Percentiles rank a stretch among this genome's conserved stretches.
Evolutionary conservation across 64 coral and sea anemone genomes (phyloP).

Genomic region (Trachythela sp.): DNA sequence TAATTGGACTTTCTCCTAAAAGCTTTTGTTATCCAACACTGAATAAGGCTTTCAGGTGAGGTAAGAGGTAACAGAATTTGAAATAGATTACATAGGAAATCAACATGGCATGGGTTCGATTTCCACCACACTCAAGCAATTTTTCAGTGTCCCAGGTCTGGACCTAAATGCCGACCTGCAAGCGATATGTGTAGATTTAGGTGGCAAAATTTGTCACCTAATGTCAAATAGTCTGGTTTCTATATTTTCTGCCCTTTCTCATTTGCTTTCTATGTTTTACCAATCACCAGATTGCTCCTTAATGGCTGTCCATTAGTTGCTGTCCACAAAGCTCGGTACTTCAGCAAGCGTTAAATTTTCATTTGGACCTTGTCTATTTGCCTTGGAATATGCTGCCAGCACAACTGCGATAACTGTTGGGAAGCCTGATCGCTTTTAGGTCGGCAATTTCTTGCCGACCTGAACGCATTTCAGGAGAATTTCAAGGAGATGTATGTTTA

Average conservation of each 20-base stretch:
- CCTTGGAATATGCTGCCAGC: constrained; percentile 77
- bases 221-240: no score
- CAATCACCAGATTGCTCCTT: constrained; percentile 54
- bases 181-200: no score
- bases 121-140: no score
- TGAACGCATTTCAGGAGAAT: constrained; percentile 54
- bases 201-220: no score
- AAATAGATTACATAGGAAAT: background rate
- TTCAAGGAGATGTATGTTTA: constrained; percentile 91
- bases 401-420: constrained; percentile 68
- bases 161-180: no score
- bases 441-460: constrained; percentile 62
- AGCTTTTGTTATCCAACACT: constrained; percentile 76
- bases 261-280: background rate
- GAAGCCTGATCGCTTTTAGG: constrained; percentile 77
- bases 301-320: constrained; percentile 77
- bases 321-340: constrained; percentile 91
- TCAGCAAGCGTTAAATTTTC: constrained; percentile 75
- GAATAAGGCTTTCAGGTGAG: constrained; percentile 83
- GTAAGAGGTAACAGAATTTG: background rate
- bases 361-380: constrained; percentile 90
- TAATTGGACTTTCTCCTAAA: constrained; percentile 80
- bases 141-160: no score
- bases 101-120: no score
- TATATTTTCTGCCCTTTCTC: no score